These are phyloP conservation scores for Emydura subglobosa DNA, from an alignment of 2,113 vertebrate genomes.

Conservation along the genomic window DNA sequence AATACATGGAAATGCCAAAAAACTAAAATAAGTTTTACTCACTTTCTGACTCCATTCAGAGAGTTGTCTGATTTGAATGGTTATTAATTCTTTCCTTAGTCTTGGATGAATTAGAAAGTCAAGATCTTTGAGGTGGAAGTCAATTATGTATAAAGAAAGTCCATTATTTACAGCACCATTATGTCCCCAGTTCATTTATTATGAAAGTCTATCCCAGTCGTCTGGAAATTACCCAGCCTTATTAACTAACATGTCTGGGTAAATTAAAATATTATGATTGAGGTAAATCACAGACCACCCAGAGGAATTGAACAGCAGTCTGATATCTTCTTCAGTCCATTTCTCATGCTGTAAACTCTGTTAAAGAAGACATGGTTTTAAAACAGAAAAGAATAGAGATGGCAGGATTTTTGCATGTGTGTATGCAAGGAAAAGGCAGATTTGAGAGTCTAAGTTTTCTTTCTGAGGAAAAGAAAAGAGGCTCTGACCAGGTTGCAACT, in stretches of 20 bases:
- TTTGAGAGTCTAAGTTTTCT: background rate
- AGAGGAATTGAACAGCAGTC: background rate
- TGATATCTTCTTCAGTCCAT: background rate
- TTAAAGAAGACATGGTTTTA: background rate
- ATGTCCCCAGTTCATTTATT: conserved; percentile 20
- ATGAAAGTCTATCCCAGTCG: background rate
- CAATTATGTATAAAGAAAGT: conserved; percentile 46
- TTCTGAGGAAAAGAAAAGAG: background rate
- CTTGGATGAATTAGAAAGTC: conserved; percentile 29
- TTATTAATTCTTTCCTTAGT: conserved; percentile 45
- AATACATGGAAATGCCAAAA: background rate
- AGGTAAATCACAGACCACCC: background rate
- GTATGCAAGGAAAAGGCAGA: background rate
- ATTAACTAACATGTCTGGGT: conserved; percentile 25
- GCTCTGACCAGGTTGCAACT: background rate
- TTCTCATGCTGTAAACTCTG: background rate
- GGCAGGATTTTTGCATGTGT: background rate
- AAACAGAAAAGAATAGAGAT: background rate
- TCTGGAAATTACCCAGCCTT: conserved; percentile 28
- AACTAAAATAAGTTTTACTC: background rate
- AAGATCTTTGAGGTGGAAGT: conserved; percentile 31
- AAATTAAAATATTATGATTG: conserved; percentile 16
- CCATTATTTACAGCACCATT: conserved; percentile 42
- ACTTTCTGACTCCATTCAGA: conserved; percentile 12
- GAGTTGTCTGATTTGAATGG: background rate